phyloP scores from a whole-genome alignment of 1,140 invertebrate genomes.

The Drosophila pseudoananassae region DNA sequence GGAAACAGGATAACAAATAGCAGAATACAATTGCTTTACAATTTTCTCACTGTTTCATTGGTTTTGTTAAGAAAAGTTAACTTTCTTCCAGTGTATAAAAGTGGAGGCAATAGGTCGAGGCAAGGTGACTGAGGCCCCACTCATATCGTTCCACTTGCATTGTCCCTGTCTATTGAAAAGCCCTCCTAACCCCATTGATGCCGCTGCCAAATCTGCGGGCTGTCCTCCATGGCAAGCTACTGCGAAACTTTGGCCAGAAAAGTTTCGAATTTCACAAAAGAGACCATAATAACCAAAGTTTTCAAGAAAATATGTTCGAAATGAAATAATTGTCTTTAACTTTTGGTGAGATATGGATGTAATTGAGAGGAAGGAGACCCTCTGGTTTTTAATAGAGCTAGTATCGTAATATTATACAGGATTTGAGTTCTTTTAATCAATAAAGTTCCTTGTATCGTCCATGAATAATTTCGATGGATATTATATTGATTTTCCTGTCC shows the following conservation, averaged over 20 bases:
- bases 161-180: slow-evolving; percentile 38
- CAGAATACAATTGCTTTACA: background rate
- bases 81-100: slow-evolving; percentile 4
- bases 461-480: background rate
- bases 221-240: slow-evolving; percentile 1
- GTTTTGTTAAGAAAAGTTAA: background rate
- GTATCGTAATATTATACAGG: too few relatives aligned
- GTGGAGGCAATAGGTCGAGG: background rate
- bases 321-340: background rate
- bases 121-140: background rate
- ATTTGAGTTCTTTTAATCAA: too few relatives aligned
- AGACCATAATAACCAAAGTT: slow-evolving; percentile 5
- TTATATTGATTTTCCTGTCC: background rate
- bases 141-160: slow-evolving; percentile 31
- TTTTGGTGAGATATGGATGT: background rate
- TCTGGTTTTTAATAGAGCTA: too few relatives aligned
- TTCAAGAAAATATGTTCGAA: slow-evolving; percentile 18
- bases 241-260: slow-evolving; percentile 11
- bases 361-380: background rate
- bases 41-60: background rate
- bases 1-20: background rate
- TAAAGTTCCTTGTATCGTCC: too few relatives aligned
- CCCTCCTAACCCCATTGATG: slow-evolving; percentile 33
- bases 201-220: slow-evolving; percentile 23
- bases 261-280: slow-evolving; percentile 10